Base-by-base conservation (phyloP, 2,888 invertebrate species). In the Phyllotreta striolata region DNA sequence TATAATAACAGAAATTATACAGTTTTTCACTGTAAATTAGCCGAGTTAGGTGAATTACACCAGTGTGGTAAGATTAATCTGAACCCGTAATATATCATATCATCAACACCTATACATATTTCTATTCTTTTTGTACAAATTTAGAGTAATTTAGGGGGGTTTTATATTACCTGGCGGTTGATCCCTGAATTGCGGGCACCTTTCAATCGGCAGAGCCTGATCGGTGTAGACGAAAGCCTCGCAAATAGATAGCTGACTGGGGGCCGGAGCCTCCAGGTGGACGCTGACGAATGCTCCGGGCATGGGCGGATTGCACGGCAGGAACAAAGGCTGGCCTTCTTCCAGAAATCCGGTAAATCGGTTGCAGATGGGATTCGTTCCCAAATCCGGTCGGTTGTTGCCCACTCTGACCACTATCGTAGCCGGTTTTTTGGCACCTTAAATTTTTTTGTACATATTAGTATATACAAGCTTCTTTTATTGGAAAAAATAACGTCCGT, bases 211-310 rank as follows among this genome's bases (percentile, higher is more conserved):
- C 66, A 95, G 79, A 0, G 95, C 95, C 84, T 91, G 92, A 81
- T 96, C 96, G 0, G 96, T 96, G 77, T 96, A 96, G 10, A 96
- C 95, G 79, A 96, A 96, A 0, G 95, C 92, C 80, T 96, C 96
- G 79, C 96, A 96, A 8, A 96, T 91, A 0, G 95, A 95, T 9
- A 96, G 83, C 67, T 93, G 92, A 67, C 89, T 90, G 0, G 91
- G 88, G 0, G 84, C 78, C 0, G 89, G 85, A 0, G 90, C 88
- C 83, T 96, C 95, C 62, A 96, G 80, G 77, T 95, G 95, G 0
- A 96, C 94, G 72, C 93, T 94, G 67, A 96, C 95, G 80, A 96
- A 96, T 6, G 96, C 96, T 0, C 95, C 95, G 0, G 95, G 94
- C 93, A 95, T 95, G 0, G 95, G 95, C 0, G 95, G 95, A 81